Conservation (phyloP, 2,797 vertebrate genomes). For the Eulemur mongoz region DNA sequence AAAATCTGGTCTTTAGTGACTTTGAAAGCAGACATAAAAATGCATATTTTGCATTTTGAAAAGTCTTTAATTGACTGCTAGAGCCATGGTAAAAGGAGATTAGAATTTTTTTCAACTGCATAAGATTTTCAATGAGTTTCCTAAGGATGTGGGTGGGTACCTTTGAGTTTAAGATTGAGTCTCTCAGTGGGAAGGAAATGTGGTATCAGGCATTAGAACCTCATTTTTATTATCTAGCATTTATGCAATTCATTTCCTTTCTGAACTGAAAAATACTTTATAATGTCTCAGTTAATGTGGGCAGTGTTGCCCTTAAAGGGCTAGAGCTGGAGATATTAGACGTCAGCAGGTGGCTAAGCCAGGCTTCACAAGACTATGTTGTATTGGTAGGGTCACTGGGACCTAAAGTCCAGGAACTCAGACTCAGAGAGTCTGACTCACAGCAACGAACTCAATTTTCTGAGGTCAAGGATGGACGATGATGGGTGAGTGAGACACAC, state of each 20-base stretch:
- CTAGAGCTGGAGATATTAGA: background rate
- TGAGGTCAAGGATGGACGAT: background rate
- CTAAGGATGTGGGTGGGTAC: constrained; percentile 66
- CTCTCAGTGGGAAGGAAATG: constrained; percentile 57
- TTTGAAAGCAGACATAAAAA: constrained; percentile 67
- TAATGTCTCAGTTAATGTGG: constrained; percentile 26
- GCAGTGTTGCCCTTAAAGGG: background rate
- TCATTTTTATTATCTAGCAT: constrained; percentile 65
- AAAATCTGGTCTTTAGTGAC: constrained; percentile 72
- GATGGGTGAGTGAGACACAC: background rate
- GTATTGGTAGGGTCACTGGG: background rate
- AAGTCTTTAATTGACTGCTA: constrained; percentile 70
- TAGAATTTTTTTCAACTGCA: constrained; percentile 64
- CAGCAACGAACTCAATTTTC: background rate
- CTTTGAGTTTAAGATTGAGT: constrained; percentile 69
- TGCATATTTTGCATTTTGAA: constrained; percentile 63
- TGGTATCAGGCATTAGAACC: constrained; percentile 50
- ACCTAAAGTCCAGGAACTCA: background rate
- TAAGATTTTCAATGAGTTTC: constrained; percentile 65
- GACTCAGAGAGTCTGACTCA: background rate
- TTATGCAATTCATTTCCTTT: constrained; percentile 66
- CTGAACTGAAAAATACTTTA: constrained; percentile 45
- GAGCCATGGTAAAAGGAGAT: constrained; percentile 53
- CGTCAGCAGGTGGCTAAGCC: background rate
- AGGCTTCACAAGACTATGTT: background rate